Evolutionary conservation across 2,888 invertebrate species (phyloP).

Genomic region (Yponomeuta plumbellus): DNA sequence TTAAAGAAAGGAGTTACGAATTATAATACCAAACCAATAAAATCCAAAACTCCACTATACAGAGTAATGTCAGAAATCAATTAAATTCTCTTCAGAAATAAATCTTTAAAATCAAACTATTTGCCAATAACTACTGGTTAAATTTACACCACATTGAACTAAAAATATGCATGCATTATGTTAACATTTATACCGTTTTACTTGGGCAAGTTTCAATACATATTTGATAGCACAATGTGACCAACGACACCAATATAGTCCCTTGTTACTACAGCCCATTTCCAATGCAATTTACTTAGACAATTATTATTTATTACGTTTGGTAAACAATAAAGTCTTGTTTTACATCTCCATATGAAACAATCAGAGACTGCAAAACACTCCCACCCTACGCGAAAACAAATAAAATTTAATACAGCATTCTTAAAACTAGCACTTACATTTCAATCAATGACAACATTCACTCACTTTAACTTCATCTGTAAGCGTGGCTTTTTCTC

Average conservation of each 20-base stretch:
- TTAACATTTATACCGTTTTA: neutral
- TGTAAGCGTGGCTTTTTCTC: conserved; percentile 41
- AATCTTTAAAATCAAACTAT: neutral
- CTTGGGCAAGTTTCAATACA: neutral
- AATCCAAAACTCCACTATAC: conserved; percentile 2
- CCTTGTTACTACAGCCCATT: neutral
- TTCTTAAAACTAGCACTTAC: neutral
- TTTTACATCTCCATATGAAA: no score
- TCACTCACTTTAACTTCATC: conserved; percentile 31
- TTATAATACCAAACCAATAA: neutral
- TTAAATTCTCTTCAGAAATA: neutral
- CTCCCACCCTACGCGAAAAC: neutral
- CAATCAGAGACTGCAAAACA: no score
- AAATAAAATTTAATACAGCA: neutral
- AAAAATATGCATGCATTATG: neutral
- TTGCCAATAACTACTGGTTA: neutral
- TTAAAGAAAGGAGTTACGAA: neutral
- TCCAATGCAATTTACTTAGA: neutral
- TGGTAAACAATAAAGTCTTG: neutral
- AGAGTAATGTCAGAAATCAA: neutral
- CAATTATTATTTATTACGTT: neutral
- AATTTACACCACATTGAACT: neutral
- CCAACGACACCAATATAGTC: neutral
- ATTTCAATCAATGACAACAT: neutral
- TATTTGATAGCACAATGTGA: neutral